Conservation (phyloP, 2,888 invertebrate genomes). For the Scelioninae gen. 1 region DNA sequence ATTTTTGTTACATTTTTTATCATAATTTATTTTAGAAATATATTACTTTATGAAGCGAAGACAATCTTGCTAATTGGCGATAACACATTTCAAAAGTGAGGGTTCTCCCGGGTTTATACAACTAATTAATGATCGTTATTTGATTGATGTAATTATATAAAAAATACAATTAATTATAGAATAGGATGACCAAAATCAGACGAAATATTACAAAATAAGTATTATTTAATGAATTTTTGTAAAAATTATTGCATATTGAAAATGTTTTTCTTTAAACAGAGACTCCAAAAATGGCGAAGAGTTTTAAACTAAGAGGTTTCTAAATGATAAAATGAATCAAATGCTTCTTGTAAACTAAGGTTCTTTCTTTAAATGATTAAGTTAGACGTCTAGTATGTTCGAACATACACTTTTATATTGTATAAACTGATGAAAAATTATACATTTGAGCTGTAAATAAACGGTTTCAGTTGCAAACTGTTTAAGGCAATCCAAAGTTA, state of each 20-base stretch:
- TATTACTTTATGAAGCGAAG: no score
- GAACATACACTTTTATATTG: neutral
- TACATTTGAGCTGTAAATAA: conserved; percentile 6
- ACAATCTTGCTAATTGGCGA: no score
- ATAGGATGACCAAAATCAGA: no score
- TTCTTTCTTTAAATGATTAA: conserved; percentile 6
- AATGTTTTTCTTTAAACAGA: conserved; percentile 11
- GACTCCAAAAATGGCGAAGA: conserved; percentile 25
- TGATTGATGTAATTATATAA: no score
- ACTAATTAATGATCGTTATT: no score
- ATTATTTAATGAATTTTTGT: neutral
- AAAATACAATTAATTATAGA: no score
- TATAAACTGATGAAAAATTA: neutral
- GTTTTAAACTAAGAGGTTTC: conserved; percentile 42
- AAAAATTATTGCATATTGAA: conserved; percentile 12
- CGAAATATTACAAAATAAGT: no score
- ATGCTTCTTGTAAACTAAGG: conserved; percentile 34
- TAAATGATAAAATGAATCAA: conserved; percentile 55
- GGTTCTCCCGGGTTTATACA: no score
- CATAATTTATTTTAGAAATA: no score
- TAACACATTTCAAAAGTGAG: no score
- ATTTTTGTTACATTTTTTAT: no score
- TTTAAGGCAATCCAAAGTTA: conserved; percentile 3
- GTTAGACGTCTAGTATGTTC: neutral
- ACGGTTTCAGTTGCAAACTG: neutral